These are phyloP conservation scores for Collichthys lucidus DNA, from an alignment of 2,113 vertebrate species.

Conservation along the genomic window DNA sequence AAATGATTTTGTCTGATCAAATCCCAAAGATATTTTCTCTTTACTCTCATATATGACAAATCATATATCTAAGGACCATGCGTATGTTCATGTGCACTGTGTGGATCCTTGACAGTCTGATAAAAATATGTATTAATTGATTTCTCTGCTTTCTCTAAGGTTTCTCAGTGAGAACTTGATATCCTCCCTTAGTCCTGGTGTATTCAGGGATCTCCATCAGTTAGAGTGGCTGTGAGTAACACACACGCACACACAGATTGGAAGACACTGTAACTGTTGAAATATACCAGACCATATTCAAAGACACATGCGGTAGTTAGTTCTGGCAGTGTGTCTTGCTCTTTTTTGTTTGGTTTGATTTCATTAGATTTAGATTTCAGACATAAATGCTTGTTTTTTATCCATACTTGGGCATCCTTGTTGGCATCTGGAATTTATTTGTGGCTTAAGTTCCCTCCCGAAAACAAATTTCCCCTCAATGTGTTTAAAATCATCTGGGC, in stretches of 20 bases:
- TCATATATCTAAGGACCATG: no score
- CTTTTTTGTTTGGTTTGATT: conserved; percentile 3
- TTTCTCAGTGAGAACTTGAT: conserved; percentile 86
- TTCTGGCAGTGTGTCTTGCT: background rate
- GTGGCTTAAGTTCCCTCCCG: conserved; percentile 2
- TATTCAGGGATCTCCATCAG: conserved; percentile 82
- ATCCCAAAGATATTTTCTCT: no score
- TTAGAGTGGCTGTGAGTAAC: conserved; percentile 85
- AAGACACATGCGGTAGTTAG: background rate
- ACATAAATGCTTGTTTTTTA: background rate
- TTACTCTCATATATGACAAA: no score
- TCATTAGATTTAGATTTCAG: background rate
- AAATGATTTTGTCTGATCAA: no score
- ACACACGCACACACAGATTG: conserved; percentile 28
- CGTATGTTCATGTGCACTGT: background rate
- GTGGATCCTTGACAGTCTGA: background rate
- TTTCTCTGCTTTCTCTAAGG: conserved; percentile 59
- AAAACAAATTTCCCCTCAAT: conserved; percentile 2
- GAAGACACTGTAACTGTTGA: background rate
- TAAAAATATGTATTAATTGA: background rate
- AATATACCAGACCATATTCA: background rate
- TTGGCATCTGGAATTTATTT: conserved; percentile 3
- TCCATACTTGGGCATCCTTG: background rate
- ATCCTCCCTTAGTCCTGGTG: conserved; percentile 77
- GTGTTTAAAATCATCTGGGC: conserved; percentile 8